Conservation (phyloP, 2,888 invertebrate genomes). For the Hoplodrina ambigua region DNA sequence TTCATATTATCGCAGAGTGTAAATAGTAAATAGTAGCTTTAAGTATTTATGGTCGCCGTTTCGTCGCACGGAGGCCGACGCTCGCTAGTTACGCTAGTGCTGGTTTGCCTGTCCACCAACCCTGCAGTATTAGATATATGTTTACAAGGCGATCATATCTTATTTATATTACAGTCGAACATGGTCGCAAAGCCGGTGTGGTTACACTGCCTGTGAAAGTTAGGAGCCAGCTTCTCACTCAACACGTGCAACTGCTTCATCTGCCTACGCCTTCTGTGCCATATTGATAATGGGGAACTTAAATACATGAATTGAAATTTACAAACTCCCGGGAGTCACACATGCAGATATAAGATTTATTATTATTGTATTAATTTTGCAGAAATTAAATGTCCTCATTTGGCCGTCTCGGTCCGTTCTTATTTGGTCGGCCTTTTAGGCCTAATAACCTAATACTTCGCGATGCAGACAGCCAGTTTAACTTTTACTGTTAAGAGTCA, state of each 20-base stretch:
- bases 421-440: too few species aligned
- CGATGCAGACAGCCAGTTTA: too few species aligned
- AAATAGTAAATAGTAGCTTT: conserved; percentile 79
- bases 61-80: conserved; percentile 10
- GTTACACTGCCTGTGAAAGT: background rate
- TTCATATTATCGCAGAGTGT: conserved; percentile 60
- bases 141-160: conserved; percentile 32
- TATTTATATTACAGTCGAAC: conserved; percentile 24
- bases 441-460: too few species aligned
- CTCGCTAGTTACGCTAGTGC: background rate
- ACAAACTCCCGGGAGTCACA: background rate
- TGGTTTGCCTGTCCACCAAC: conserved; percentile 5
- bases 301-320: background rate
- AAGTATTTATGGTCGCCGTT: conserved; percentile 73
- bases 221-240: conserved; percentile 16
- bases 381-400: too few species aligned
- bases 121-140: conserved; percentile 39
- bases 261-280: conserved; percentile 42
- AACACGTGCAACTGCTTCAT: background rate
- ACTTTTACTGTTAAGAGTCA: too few species aligned
- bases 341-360: background rate
- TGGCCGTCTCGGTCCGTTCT: too few species aligned
- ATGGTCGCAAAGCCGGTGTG: background rate
- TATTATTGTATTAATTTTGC: too few species aligned
- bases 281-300: conserved; percentile 19